Evolutionary conservation across 2,113 vertebrate genomes (phyloP), one percentile per base, ranked within the genome.

Genomic region (Vidua chalybeata): DNA sequence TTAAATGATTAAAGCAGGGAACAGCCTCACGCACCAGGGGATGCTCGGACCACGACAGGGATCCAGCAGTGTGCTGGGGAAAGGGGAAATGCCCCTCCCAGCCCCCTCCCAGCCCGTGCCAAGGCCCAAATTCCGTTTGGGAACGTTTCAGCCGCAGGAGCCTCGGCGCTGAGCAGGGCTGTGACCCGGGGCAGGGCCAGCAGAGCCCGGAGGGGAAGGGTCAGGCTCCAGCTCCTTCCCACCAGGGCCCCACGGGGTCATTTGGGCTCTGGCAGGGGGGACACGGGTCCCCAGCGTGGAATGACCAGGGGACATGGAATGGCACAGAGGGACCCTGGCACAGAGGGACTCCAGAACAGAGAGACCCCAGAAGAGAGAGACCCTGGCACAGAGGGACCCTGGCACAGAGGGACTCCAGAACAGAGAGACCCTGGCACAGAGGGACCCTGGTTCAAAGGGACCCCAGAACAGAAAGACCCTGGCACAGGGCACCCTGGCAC

Each of bases 91-190:
- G 35, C 35, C 28, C 3, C 18, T 13, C 5, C 1, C 3, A 4
- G 41, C 51, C 10, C 62, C 62, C 51, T 24, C 48, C 33, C 67
- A 56, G 48, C 52, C 62, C 26, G 0, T 6, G 22, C 16, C 1
- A 0, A 52, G 75, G 14, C 3, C 27, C 4, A 0, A 43, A 43
- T 18, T 39, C 27, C 37, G 3, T 2, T 1, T 5, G 79, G 30
- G 41, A 23, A 12, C 0, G 10, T 24, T 23, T 3, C 8, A 10
- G 3, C 22, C 28, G 4, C n/a, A 0, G 3, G 41, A 35, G 46
- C 21, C 27, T 7, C 87, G 8, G 5, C 5, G 6, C 3, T 6
- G 45, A 68, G 52, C 49, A 24, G 78, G 63, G 71, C 21, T n/a
- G 64, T 13, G 33, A 4, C 15, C 26, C 3, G 22, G 43, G 33